Evolutionary conservation across 2,113 vertebrate species (phyloP).

Genomic region (Toxotes chatareus): DNA sequence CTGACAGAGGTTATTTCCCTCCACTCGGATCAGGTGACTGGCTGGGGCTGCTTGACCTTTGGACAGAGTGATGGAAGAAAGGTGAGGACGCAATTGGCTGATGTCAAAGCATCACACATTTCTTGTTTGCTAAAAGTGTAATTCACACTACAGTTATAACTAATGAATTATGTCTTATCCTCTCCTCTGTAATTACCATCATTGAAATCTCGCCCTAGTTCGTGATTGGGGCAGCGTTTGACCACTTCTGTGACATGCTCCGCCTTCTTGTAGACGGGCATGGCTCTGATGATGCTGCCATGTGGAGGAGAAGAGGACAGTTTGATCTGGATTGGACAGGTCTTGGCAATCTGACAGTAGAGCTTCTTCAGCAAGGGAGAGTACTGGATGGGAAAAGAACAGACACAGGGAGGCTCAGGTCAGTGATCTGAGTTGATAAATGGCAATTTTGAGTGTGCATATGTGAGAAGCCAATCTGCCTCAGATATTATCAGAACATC

Average conservation of each 20-base stretch:
- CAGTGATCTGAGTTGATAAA: neutral
- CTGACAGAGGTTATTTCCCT: constrained; percentile 95
- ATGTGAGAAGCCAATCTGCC: neutral
- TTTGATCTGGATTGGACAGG: constrained; percentile 98
- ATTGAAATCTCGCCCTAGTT: constrained; percentile 96
- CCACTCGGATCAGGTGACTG: constrained; percentile 96
- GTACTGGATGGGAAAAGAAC: constrained; percentile 84
- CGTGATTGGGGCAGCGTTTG: constrained; percentile 98
- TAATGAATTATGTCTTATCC: neutral
- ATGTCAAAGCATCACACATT: neutral
- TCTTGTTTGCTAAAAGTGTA: neutral
- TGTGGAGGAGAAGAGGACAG: constrained; percentile 89
- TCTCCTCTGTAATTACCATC: constrained; percentile 84
- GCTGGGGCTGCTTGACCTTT: constrained; percentile 94
- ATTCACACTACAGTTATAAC: neutral
- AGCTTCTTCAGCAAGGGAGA: constrained; percentile 98
- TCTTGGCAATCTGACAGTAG: constrained; percentile 99
- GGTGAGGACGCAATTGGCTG: neutral
- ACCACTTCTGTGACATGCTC: constrained; percentile 98
- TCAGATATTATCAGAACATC: neutral
- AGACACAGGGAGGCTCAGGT: constrained; percentile 20
- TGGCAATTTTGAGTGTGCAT: neutral
- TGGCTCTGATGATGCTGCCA: constrained; percentile 93
- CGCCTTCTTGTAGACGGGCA: constrained; percentile 98
- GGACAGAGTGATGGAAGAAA: constrained; percentile 51